phyloP scores from a whole-genome alignment of 2,797 vertebrate genomes.

The Anomalospiza imberbis region DNA sequence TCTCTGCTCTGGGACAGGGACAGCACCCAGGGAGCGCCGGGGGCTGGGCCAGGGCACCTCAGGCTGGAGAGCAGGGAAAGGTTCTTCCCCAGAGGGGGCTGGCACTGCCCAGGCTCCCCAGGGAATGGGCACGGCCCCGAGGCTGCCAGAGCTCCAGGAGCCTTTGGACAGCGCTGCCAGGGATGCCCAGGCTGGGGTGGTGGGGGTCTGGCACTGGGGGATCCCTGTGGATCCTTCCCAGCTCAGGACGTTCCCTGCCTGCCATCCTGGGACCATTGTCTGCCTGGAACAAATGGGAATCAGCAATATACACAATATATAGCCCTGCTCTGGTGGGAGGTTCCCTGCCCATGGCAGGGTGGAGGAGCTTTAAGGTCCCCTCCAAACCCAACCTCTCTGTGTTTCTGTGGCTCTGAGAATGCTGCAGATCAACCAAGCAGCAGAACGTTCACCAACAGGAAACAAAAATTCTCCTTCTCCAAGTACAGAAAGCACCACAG shows the following conservation, averaged over 20 bases:
- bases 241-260: neutral
- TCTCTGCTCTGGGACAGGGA: neutral
- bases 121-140: neutral
- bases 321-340: neutral
- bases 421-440: neutral
- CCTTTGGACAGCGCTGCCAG: neutral
- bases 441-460: neutral
- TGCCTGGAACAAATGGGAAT: neutral
- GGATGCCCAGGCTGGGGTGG: neutral
- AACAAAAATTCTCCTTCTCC: neutral
- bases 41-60: neutral
- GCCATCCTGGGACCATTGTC: neutral
- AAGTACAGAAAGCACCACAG: neutral
- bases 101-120: neutral
- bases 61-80: neutral
- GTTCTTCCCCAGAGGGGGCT: neutral
- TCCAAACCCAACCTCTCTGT: neutral
- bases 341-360: neutral
- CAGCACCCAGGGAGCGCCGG: neutral
- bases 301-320: neutral
- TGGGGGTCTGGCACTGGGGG: neutral
- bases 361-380: neutral
- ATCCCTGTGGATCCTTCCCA: accelerated
- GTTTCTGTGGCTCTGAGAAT: neutral
- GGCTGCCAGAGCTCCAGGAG: neutral